Base-by-base conservation (phyloP, 2,888 invertebrate species). In the Dioctria linearis region DNA sequence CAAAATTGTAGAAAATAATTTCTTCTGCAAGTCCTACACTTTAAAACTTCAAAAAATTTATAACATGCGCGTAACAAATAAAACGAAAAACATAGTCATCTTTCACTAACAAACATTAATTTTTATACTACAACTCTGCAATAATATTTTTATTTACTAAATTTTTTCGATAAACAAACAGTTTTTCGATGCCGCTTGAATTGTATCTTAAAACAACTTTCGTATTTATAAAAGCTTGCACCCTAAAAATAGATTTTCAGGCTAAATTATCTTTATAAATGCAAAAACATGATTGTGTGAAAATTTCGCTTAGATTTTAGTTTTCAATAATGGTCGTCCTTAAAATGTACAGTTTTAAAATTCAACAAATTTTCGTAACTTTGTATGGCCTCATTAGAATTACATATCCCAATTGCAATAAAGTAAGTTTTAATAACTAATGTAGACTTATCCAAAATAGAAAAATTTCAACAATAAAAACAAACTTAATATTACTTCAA, bases 271-370 rank as follows among this genome's bases (percentile, higher is more conserved):
- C 42, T 40, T 37, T 13, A 57, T 57, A 75, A 59, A 75, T 75
- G 75, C 75, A 57, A 76, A 59, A 59, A 76, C 25, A 67, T 67
- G 67, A 76, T 54, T 61, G 76, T 76, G 46, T 46, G 5, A 43
- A 42, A 59, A 61, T n/a, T 76, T 73, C 13, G 43, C 46, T 40
- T 43, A 46, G 46, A 46, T 46, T 46, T 46, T 6, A 46, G 8
- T 46, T 46, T 46, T 25, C 25, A 25, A 46, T 6, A 46, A 46
- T 46, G 46, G 46, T 42, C 13, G 49, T 46, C 46, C 25, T 67
- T 46, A 67, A 66, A 49, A 8, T 67, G 8, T 6, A 46, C 46
- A 67, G 67, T 67, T 25, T 25, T 25, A 67, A 67, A 67, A 67
- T 67, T 67, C 46, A 67, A 67, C 67, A 67, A 43, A 46, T 46